phyloP scores from a whole-genome alignment of 2,797 vertebrate genomes.

The Mareca penelope region DNA sequence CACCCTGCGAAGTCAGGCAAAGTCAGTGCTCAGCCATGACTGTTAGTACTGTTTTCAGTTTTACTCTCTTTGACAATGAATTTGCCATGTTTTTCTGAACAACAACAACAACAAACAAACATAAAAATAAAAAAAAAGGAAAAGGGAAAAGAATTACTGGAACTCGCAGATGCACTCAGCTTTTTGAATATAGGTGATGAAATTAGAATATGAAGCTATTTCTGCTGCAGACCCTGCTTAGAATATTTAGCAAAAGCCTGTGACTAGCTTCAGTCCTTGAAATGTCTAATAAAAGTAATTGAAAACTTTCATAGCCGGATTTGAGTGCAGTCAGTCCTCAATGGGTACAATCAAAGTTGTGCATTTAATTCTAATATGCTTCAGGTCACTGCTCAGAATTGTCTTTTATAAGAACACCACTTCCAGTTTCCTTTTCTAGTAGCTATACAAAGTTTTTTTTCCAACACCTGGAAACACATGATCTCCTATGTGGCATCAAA shows the following conservation, averaged over 20 bases:
- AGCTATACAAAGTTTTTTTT: not conserved
- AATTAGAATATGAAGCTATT: not conserved
- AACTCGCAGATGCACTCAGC: not conserved
- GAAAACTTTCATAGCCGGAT: not conserved
- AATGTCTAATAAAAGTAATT: not conserved
- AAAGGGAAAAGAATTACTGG: not conserved
- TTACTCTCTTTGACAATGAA: not conserved
- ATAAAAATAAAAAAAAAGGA: not conserved
- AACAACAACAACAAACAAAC: rapidly evolving
- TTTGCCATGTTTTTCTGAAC: not conserved
- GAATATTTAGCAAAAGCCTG: not conserved
- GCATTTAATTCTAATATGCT: not conserved
- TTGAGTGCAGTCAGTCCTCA: not conserved
- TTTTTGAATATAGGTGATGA: not conserved
- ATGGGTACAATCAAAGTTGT: not conserved
- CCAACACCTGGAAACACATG: not conserved
- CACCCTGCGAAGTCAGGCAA: not conserved
- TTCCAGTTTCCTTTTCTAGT: not conserved
- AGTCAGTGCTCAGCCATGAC: not conserved
- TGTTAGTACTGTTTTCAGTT: not conserved
- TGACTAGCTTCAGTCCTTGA: not conserved
- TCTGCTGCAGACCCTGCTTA: not conserved
- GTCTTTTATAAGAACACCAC: not conserved
- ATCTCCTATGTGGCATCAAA: not conserved
- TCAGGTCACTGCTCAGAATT: constrained; percentile 14